phyloP scores from a whole-genome alignment of 2,797 vertebrate genomes.

The Oreortyx pictus region DNA sequence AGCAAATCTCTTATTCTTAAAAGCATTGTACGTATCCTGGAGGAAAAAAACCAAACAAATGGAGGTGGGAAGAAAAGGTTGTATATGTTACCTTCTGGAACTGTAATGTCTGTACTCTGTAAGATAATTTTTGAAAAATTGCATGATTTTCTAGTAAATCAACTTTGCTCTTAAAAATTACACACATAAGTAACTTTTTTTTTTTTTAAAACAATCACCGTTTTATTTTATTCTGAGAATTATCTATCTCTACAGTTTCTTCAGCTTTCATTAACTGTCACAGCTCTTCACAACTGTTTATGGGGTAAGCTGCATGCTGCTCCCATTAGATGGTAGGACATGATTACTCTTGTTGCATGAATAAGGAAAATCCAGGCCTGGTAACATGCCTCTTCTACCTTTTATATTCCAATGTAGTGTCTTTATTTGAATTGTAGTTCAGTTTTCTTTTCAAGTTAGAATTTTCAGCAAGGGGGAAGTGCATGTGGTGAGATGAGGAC shows the following conservation, averaged over 20 bases:
- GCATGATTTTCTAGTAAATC: background rate
- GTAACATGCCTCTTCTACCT: background rate
- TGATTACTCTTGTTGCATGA: background rate
- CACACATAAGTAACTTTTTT: background rate
- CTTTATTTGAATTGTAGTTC: background rate
- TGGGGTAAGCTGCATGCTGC: background rate
- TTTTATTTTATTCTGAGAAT: background rate
- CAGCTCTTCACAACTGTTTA: background rate
- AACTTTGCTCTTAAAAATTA: background rate
- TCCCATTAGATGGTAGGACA: background rate
- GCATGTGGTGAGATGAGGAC: slow-evolving; percentile 17
- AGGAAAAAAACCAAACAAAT: too few relatives aligned
- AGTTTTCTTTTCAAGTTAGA: slow-evolving; percentile 31
- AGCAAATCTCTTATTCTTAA: background rate
- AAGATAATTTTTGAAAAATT: background rate
- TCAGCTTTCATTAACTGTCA: background rate
- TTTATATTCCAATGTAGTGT: background rate
- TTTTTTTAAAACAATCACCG: background rate
- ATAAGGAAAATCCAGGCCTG: background rate
- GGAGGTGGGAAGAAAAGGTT: too few relatives aligned
- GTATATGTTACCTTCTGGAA: background rate
- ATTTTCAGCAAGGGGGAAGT: slow-evolving; percentile 1
- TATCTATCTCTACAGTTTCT: background rate
- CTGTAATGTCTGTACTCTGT: background rate
- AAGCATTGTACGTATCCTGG: background rate